Base-by-base conservation (phyloP, 2,797 vertebrate genomes). In the Adrianichthys oophorus region DNA sequence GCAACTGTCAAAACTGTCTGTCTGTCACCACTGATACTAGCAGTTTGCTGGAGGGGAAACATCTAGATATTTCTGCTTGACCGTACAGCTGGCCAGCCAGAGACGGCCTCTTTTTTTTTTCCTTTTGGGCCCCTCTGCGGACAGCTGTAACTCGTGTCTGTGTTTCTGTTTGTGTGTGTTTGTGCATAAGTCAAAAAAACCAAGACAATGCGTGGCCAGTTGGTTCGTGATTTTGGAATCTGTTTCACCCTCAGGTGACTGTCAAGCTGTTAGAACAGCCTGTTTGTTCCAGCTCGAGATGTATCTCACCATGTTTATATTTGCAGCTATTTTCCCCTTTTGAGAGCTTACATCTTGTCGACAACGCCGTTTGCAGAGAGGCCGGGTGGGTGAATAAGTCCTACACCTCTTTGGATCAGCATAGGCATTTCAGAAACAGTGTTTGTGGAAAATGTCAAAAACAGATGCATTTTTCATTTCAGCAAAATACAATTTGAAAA, bases 251-350 rank as follows among this genome's bases (percentile, higher is more conserved):
- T 86, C 85, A 88, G 87, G 87, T 89, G 87, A 87, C 88, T 91
- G 92, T 91, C 89, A 92, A 89, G 83, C 83, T 92, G 90, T 91
- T 90, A 92, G 79, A 75, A 85, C 90, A 80, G 87, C 88, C 79
- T 83, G 87, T 89, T 89, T 87, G 84, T 82, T 90, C 87, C 82
- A 76, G 83, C 78, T 82, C 82, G 62, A 79, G 81, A 90, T 91
- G 90, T 91, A 79, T 85, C 85, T 83, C 84, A 65, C 80, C 89
- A 82, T 92, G 92, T 93, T 92, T 91, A 89, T 92, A 92, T 93
- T 92, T 93, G 92, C 91, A 90, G 90, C 89, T 84, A 86, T 91
- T 91, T 90, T 88, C 84, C 86, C 87, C 87, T 43, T 88, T 87
- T 91, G 91, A 92, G 90, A 87, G 89, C 81, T 78, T 89, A 92